Conservation (phyloP, 2,113 vertebrate species). For the Cottus gobio region DNA sequence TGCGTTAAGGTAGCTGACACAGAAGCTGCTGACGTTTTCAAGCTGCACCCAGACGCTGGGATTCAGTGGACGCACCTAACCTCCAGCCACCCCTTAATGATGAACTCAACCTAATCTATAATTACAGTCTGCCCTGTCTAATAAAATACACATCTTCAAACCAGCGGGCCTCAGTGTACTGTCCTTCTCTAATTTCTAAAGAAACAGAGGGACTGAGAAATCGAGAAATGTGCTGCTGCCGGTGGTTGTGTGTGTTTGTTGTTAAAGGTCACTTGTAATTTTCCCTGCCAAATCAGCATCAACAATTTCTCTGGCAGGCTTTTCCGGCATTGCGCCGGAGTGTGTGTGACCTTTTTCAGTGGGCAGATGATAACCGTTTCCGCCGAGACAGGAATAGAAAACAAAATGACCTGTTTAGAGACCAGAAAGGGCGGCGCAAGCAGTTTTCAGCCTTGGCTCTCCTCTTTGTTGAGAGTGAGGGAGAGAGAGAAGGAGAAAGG, state of each 20-base stretch:
- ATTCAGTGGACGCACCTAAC: slow-evolving; percentile 64
- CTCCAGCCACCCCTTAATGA: slow-evolving; percentile 60
- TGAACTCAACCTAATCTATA: slow-evolving; percentile 59
- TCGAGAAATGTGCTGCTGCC: slow-evolving; percentile 40
- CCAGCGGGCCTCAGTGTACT: slow-evolving; percentile 15
- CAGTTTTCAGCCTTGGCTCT: slow-evolving; percentile 70
- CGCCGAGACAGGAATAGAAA: slow-evolving; percentile 81
- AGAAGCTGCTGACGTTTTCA: slow-evolving; percentile 63
- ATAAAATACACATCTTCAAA: slow-evolving; percentile 53
- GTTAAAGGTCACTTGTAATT: slow-evolving; percentile 80
- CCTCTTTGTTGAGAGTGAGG: slow-evolving; percentile 61
- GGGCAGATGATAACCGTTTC: slow-evolving; percentile 81
- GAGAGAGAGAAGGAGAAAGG: slow-evolving; percentile 41
- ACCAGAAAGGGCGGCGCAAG: slow-evolving; percentile 78
- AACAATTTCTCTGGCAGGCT: slow-evolving; percentile 76
- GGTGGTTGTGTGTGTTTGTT: slow-evolving; percentile 63
- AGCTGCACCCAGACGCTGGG: slow-evolving; percentile 22
- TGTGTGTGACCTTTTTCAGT: slow-evolving; percentile 80
- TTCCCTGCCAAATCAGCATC: slow-evolving; percentile 77
- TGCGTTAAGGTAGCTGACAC: slow-evolving; percentile 46
- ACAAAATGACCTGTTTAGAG: slow-evolving; percentile 84
- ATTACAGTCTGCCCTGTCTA: slow-evolving; percentile 55
- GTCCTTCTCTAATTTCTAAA: slow-evolving; percentile 36
- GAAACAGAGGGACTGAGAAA: slow-evolving; percentile 49
- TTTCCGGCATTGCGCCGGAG: slow-evolving; percentile 63